Evolutionary conservation across 2,888 invertebrate genomes (phyloP).

Genomic region (Bombylius discolor): DNA sequence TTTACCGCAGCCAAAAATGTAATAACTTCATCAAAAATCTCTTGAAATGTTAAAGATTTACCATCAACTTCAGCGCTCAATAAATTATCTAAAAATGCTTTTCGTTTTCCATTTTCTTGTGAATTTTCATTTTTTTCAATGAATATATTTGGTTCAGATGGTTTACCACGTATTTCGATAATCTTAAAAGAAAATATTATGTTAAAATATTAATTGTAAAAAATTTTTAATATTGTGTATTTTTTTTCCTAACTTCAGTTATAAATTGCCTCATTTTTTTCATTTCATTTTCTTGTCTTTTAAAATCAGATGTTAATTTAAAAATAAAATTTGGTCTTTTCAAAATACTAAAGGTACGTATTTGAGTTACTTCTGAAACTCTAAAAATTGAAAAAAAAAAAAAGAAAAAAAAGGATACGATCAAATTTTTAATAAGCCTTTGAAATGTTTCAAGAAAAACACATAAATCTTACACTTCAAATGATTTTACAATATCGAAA

Average conservation of each 20-base stretch:
- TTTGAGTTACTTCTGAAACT: conserved; percentile 30
- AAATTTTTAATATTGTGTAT: neutral
- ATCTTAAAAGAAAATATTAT: no score
- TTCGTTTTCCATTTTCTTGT: conserved; percentile 71
- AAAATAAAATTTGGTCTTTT: conserved; percentile 30
- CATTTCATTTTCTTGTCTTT: conserved; percentile 39
- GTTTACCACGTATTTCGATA: no score
- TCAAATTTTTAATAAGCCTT: conserved; percentile 11
- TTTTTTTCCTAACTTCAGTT: conserved; percentile 38
- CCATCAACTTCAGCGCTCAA: conserved; percentile 72
- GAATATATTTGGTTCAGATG: no score
- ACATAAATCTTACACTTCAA: no score
- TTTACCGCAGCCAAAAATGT: conserved; percentile 51
- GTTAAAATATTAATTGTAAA: neutral
- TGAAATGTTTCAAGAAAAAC: no score
- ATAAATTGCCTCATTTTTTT: conserved; percentile 41
- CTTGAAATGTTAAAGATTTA: conserved; percentile 55
- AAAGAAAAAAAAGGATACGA: conserved; percentile 19
- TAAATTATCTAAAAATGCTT: conserved; percentile 77
- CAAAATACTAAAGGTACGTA: conserved; percentile 33
- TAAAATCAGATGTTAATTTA: conserved; percentile 44
- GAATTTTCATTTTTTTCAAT: neutral
- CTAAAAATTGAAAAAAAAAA: conserved; percentile 11
- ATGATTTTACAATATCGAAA: no score
- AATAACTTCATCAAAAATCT: conserved; percentile 76